These are phyloP conservation scores for Ommatoiulus sabulosus DNA, from an alignment of 2,888 invertebrate species.

Conservation along the genomic window DNA sequence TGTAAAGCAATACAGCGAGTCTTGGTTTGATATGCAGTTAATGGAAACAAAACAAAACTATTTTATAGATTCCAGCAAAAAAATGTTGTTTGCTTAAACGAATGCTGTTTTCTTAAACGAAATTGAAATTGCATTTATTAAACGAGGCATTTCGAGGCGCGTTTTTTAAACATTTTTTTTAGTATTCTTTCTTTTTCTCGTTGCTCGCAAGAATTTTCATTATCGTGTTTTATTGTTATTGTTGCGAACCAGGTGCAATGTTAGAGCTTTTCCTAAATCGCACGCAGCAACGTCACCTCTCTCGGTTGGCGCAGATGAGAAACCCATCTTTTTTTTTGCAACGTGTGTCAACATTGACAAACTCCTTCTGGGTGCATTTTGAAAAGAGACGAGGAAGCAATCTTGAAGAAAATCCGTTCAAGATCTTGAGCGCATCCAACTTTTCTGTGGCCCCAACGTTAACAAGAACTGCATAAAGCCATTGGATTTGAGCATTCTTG, in stretches of 20 bases:
- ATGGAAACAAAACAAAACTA: conserved; percentile 36
- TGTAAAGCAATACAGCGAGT: too few species aligned
- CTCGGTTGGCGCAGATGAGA: neutral
- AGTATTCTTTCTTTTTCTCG: neutral
- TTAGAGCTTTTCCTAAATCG: neutral
- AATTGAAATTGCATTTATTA: conserved; percentile 40
- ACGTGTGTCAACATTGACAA: conserved; percentile 32
- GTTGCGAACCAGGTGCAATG: neutral
- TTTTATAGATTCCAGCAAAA: neutral
- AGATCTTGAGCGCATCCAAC: conserved; percentile 20
- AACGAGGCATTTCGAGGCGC: conserved; percentile 2
- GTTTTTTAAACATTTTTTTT: neutral
- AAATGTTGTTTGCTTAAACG: neutral
- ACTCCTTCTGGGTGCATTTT: conserved; percentile 10
- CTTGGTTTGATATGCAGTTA: conserved; percentile 2
- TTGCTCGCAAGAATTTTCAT: neutral
- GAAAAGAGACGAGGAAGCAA: neutral
- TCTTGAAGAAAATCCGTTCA: neutral
- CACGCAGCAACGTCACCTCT: conserved; percentile 15
- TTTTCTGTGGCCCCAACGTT: neutral
- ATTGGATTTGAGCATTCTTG: conserved; percentile 38
- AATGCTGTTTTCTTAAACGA: too few species aligned
- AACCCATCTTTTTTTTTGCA: neutral
- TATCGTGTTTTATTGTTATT: neutral
- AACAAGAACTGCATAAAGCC: conserved; percentile 1